Percentiles rank a stretch among this genome's conserved stretches.
Conservation (phyloP, 1,140 invertebrate species). For the Himalopsyche phryganea region DNA sequence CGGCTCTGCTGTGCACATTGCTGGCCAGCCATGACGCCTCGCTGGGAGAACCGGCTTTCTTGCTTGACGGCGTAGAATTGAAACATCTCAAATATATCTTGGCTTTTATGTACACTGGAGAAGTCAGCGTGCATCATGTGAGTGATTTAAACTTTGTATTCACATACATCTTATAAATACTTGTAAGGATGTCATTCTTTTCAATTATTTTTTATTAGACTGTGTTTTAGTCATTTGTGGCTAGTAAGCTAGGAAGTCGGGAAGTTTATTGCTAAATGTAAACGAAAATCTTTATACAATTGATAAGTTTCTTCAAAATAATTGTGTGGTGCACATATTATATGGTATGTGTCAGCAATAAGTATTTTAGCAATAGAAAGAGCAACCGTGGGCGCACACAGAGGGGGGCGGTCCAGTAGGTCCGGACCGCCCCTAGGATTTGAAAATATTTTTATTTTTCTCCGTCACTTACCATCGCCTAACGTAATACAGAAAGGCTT, state of each 20-base stretch:
- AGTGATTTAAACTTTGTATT: constrained; percentile 44
- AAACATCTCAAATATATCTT: constrained; percentile 74
- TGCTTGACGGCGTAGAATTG: constrained; percentile 71
- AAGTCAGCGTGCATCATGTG: constrained; percentile 92
- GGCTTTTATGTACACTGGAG: constrained; percentile 93
- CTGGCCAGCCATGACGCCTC: constrained; percentile 78
- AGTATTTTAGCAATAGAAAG: no score
- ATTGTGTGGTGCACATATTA: no score
- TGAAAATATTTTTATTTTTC: no score
- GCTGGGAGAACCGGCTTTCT: constrained; percentile 44
- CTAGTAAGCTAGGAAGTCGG: no score
- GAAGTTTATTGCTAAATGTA: background rate
- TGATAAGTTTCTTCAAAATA: no score
- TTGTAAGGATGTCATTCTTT: background rate
- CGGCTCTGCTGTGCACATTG: constrained; percentile 83
- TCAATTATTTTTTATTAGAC: background rate
- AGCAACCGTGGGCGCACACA: no score
- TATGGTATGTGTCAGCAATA: no score
- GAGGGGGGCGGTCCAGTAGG: no score
- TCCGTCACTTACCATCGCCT: no score
- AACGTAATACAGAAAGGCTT: no score
- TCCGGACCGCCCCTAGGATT: no score
- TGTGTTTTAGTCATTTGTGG: background rate
- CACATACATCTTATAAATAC: background rate
- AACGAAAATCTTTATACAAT: background rate